phyloP scores from a whole-genome alignment of 2,888 invertebrate genomes.

The Abrostola triplasia region DNA sequence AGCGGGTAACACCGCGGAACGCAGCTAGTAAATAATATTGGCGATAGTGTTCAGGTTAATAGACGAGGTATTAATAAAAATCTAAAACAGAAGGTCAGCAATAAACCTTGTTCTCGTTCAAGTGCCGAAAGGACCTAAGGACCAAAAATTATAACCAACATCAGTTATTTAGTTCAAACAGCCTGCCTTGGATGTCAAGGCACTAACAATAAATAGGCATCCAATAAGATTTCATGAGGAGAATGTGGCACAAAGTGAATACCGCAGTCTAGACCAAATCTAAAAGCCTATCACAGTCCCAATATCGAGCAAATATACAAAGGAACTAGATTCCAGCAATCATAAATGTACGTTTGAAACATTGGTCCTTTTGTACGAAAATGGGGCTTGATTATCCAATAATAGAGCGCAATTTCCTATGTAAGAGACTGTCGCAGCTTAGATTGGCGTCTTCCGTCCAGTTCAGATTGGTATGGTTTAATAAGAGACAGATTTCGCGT shows the following conservation, averaged over 20 bases:
- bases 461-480: conserved; percentile 34
- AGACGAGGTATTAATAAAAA: too few relatives aligned
- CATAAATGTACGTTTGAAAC: conserved; percentile 31
- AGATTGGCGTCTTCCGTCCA: conserved; percentile 49
- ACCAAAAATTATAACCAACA: too few relatives aligned
- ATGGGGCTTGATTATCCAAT: conserved; percentile 12
- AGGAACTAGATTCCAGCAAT: conserved; percentile 39
- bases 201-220: too few relatives aligned
- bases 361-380: conserved; percentile 15
- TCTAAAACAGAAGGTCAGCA: too few relatives aligned
- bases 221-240: background rate
- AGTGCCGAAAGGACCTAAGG: too few relatives aligned
- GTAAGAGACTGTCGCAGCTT: background rate
- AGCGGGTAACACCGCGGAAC: too few relatives aligned
- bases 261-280: conserved; percentile 7
- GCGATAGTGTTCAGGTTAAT: too few relatives aligned
- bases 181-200: too few relatives aligned
- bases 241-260: conserved; percentile 1
- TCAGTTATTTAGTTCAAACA: too few relatives aligned
- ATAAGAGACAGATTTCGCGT: conserved; percentile 26
- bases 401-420: conserved; percentile 32
- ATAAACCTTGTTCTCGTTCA: too few relatives aligned
- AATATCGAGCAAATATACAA: conserved; percentile 31
- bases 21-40: too few relatives aligned
- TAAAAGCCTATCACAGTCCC: conserved; percentile 19